Conservation (phyloP, 2,113 vertebrate species). For the Carassius auratus region DNA sequence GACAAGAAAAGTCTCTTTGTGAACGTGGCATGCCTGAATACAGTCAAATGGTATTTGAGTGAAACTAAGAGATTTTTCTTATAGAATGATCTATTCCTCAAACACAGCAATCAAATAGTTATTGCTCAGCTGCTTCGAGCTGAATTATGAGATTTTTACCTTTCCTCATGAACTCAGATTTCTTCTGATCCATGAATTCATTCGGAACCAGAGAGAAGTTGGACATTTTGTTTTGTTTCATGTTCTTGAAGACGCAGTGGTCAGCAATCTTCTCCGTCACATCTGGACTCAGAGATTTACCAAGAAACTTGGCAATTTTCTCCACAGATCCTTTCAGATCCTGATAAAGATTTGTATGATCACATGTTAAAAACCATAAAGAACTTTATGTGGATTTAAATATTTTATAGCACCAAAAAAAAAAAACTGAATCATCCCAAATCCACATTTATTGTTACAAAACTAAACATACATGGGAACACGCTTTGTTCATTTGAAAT, state of each 20-base stretch:
- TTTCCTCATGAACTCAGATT: slow-evolving; percentile 73
- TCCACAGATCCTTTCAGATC: slow-evolving; percentile 61
- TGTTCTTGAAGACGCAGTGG: slow-evolving; percentile 70
- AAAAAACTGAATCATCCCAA: neutral
- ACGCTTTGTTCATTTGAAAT: neutral
- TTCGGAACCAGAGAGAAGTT: slow-evolving; percentile 70
- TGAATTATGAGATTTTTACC: slow-evolving; percentile 55
- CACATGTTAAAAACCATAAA: neutral
- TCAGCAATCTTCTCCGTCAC: slow-evolving; percentile 64
- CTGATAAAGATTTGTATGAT: slow-evolving; percentile 54
- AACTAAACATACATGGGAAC: neutral
- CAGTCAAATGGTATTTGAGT: no score
- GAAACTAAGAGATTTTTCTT: neutral
- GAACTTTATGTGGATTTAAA: neutral
- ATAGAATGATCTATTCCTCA: neutral
- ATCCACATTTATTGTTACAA: no score
- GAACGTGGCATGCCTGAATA: neutral
- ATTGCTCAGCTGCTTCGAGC: neutral
- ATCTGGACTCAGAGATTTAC: slow-evolving; percentile 63
- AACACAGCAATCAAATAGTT: neutral
- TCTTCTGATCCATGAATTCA: slow-evolving; percentile 69
- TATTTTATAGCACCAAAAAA: neutral
- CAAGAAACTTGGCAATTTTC: slow-evolving; percentile 64
- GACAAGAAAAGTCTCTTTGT: neutral
- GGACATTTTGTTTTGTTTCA: slow-evolving; percentile 77